Evolutionary conservation across 2,888 invertebrate species (phyloP), one percentile per base, ranked within the genome.

Genomic region (Diarsia brunnea): DNA sequence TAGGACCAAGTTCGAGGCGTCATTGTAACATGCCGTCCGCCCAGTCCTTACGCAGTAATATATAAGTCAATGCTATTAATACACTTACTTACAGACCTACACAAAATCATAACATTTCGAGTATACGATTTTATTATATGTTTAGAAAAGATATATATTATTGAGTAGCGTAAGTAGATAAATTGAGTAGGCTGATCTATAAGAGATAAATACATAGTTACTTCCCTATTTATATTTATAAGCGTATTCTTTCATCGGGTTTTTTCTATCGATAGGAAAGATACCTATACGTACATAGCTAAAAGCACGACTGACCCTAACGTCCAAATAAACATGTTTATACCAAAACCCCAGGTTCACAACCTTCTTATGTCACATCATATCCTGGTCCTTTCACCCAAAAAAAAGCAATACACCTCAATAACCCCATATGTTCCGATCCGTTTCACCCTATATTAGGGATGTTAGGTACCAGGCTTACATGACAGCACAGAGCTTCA

Each of bases 401-500:
- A 49, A 76, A 82, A 38, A 82, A 81, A 24, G 53, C 27, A 38
- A 53, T 14, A 81, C 60, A 43, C 60, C 55, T 55, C 51, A 60
- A 85, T 81, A 64, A 27, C 4, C 77, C 43, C 60, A 69, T 82
- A 68, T 82, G 69, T 58, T 64, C 24, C 31, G 43, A 73, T 65
- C 82, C 64, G 55, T 67, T 38, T 31, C 65, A 58, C 5, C 21
- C 24, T 73, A 11, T 11, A 65, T 69, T 70, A 63, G 43, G 43
- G 63, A 63, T 63, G n/a, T 63, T 16, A 63, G 43, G 63, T 63
- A 63, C 71, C 45, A 72, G 69, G 53, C 69, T 53, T 69, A 83
- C 79, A 85, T 66, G 65, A 85, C 73, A 78, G 66, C 71, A 77
- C 83, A 72, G 51, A 69, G 74, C 55, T 83, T 72, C 83, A 84